Base-by-base conservation (phyloP, 1,140 invertebrate species). In the Propsilocerus akamusi region DNA sequence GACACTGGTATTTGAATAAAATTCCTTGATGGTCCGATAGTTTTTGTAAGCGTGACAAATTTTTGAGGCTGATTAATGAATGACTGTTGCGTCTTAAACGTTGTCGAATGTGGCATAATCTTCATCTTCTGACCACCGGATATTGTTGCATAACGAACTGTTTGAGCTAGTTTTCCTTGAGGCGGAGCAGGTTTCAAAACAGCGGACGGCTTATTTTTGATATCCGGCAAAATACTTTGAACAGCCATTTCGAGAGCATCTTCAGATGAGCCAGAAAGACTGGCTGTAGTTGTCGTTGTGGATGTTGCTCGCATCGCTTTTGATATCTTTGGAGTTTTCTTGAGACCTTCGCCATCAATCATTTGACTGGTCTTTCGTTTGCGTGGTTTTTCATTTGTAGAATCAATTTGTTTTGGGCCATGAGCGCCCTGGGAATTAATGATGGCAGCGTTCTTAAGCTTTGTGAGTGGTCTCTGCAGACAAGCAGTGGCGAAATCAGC, bases 401-500 rank as follows among this genome's bases (percentile, higher is more conserved):
- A 41, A 26, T 53, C 61, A 59, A 50, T 61, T 60, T 4, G 56
- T 52, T 8, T 58, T 58, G 0, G 57, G 30, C 17, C 59, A 56
- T 37, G 55, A 55, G 46, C 57, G 59, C n/a, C n/a, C n/a, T n/a
- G n/a, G n/a, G n/a, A n/a, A n/a, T n/a, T n/a, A 41, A 17, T 41
- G 14, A 5, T 7, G 56, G 50, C 7, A 62, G 57, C n/a, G 62
- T 54, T 7, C 70, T 59, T 28, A 75, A 65, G 41, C 75, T 54
- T 12, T 76, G 73, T 4, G 77, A 72, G 73, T 3, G 76, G 76
- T 54, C 77, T 74, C 8, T 71, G 55, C 20, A 80, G 55, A 20
- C 77, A 70, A 17, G 66, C 70, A 12, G 70, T 74, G 1, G 78
- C 59, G 60, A 78, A 79, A 48, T 79, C 76, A 0, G 68, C 74